phyloP scores from a whole-genome alignment of 2,888 invertebrate species.

The Masnerella sp. region DNA sequence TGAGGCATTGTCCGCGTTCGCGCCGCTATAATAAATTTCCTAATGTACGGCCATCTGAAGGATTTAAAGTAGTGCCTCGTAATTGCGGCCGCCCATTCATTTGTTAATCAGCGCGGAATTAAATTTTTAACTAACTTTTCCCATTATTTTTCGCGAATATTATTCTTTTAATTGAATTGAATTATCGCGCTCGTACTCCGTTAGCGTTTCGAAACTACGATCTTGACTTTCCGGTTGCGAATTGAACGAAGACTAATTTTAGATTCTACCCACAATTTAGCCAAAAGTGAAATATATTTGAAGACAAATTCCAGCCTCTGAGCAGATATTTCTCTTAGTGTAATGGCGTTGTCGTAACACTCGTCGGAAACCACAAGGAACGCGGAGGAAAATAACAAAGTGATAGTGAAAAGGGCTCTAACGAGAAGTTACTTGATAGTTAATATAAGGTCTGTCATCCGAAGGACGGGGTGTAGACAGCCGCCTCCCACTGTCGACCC shows the following conservation, averaged over 20 bases:
- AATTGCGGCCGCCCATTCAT: neutral
- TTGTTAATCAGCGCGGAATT: conserved; percentile 4
- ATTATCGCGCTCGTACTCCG: no score
- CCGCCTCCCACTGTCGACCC: conserved; percentile 66
- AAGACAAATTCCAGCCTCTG: neutral
- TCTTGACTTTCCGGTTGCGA: no score
- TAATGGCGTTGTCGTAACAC: conserved; percentile 34
- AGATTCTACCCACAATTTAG: no score
- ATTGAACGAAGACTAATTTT: no score
- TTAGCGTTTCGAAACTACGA: no score
- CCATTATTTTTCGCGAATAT: no score
- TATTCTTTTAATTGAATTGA: no score
- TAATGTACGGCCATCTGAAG: conserved; percentile 35
- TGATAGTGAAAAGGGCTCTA: conserved; percentile 55
- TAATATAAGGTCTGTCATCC: conserved; percentile 74
- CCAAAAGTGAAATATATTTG: no score
- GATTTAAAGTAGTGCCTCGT: conserved; percentile 25
- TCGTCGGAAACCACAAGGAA: conserved; percentile 26
- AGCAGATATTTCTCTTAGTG: conserved; percentile 20
- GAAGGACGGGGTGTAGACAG: conserved; percentile 68
- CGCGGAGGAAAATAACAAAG: conserved; percentile 42
- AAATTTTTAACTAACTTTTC: neutral
- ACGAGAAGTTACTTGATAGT: conserved; percentile 72
- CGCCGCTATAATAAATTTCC: conserved; percentile 60
- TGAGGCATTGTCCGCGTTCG: conserved; percentile 64